Evolutionary conservation across 1,140 invertebrate genomes (phyloP).

Genomic region (Teleogryllus occipitalis): DNA sequence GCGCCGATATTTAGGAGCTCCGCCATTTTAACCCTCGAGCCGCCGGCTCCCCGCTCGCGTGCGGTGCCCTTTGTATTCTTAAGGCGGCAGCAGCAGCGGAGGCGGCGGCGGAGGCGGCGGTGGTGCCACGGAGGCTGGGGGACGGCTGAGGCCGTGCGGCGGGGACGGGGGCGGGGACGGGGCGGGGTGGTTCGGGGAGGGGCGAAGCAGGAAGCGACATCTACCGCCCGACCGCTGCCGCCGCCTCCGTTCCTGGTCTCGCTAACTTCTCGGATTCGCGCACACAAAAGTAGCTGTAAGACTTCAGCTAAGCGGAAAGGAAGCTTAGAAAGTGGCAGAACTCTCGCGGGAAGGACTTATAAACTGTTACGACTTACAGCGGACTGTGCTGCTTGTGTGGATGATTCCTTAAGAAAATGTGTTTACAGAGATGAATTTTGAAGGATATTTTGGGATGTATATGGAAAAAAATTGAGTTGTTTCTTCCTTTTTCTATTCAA

Average conservation of each 20-base stretch:
- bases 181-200: background rate
- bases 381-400: background rate
- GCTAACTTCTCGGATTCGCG: background rate
- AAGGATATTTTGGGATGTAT: too few species aligned
- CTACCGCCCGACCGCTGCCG: background rate
- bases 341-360: background rate
- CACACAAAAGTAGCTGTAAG: conserved; percentile 1
- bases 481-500: too few species aligned
- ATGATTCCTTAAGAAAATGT: background rate
- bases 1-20: conserved; percentile 9
- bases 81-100: too few species aligned
- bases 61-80: too few species aligned
- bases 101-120: too few species aligned
- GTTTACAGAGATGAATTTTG: background rate
- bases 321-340: background rate
- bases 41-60: too few species aligned
- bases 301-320: conserved; percentile 3
- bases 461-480: too few species aligned
- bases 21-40: too few species aligned
- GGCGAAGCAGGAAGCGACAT: background rate
- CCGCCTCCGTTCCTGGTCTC: background rate
- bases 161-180: too few species aligned
- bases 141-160: too few species aligned
- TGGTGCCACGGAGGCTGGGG: too few species aligned
- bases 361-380: background rate